These are phyloP conservation scores for Gallinago solitaria DNA, from an alignment of 2,797 vertebrate species.

Conservation along the genomic window DNA sequence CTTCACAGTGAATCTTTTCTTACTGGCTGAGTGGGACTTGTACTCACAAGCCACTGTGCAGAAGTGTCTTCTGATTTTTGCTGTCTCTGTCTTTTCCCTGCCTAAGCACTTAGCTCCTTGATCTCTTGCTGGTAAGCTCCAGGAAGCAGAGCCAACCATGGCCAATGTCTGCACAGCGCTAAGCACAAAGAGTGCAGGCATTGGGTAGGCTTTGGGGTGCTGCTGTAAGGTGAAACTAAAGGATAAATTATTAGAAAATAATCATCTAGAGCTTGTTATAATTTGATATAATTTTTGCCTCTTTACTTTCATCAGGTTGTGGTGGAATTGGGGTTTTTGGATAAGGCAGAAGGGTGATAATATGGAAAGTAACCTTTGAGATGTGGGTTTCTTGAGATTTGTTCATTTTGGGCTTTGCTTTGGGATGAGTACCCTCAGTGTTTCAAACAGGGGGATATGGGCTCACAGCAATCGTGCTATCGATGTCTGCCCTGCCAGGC, in stretches of 20 bases:
- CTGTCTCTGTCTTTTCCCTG: constrained; percentile 10
- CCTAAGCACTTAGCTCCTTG: not conserved
- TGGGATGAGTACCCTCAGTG: not conserved
- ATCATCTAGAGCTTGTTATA: not conserved
- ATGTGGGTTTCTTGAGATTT: not conserved
- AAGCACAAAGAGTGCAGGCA: not conserved
- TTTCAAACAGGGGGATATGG: not conserved
- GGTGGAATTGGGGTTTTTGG: not conserved
- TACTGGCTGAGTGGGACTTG: not conserved
- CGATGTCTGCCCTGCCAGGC: not conserved
- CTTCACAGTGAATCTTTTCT: constrained; percentile 10
- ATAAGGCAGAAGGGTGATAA: not conserved
- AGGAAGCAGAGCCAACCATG: not conserved
- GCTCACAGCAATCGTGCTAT: not conserved
- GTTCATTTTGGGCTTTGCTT: not conserved
- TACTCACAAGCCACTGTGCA: not conserved
- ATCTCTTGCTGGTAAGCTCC: not conserved
- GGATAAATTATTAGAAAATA: not conserved
- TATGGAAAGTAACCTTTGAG: not conserved
- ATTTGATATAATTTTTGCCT: not conserved
- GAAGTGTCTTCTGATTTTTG: not conserved
- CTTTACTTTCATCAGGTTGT: not conserved
- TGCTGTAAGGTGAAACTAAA: not conserved
- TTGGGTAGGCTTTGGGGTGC: not conserved
- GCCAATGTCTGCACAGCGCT: not conserved